Base-by-base conservation (phyloP, 2,797 vertebrate genomes). In the Platalea minor region DNA sequence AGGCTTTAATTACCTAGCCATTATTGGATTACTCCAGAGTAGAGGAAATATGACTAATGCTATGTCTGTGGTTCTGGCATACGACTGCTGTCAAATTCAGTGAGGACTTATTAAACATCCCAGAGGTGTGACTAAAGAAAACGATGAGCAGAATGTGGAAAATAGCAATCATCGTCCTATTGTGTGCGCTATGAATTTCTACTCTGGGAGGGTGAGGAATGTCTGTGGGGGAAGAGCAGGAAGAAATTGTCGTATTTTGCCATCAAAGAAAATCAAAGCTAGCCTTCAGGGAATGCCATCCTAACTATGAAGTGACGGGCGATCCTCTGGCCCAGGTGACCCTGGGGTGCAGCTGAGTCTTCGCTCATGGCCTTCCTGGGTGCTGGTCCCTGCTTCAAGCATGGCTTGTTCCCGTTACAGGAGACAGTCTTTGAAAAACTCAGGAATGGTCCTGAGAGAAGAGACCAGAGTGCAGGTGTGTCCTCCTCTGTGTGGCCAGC, bases 31-130 rank as follows among this genome's bases (percentile, higher is more conserved):
- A 85, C 51, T 77, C 68, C 51, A 43, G 65, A 74, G 54, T 53
- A 83, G 88, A 92, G 77, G 85, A 96, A 96, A 94, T 77, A 69
- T 77, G 87, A 91, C 82, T 91, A 87, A 93, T 92, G 51, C n/a
- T 48, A 26, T 78, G 68, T 84, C 89, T 96, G 90, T 82, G 70
- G 77, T 81, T 69, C 85, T 96, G 92, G 88, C 73, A 56, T 70
- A 60, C 28, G 68, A 89, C 64, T 81, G 64, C 91, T 88, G 68
- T 84, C 89, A 94, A 60, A 91, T 92, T 94, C 93, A 90, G 31
- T 78, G 43, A 93, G 59, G 59, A 56, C 37, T 92, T 81, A 81
- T 46, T 87, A 88, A 96, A 70, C 64, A 64, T 61, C 50, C 18
- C 18, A 68, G 77, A 94, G 93, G 90, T 96, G 79, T 90, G 77